Evolutionary conservation across 2,797 vertebrate species (phyloP).

Genomic region (Ceryle rudis): DNA sequence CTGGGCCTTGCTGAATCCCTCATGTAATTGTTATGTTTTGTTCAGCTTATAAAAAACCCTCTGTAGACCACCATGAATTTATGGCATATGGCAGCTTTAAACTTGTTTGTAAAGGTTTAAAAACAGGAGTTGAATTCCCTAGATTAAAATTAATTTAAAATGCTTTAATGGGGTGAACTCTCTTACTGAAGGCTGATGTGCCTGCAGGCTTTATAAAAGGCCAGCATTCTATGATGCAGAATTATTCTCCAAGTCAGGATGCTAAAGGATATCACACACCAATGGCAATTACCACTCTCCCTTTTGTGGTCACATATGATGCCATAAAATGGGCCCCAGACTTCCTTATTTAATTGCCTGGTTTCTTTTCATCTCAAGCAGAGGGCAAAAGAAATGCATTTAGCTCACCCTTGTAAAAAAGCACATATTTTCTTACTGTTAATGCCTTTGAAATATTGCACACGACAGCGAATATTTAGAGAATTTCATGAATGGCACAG

Average conservation of each 20-base stretch:
- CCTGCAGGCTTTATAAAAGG: slow-evolving; percentile 38
- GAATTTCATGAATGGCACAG: slow-evolving; percentile 29
- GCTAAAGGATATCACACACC: slow-evolving; percentile 39
- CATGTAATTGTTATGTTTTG: background rate
- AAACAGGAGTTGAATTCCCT: slow-evolving; percentile 33
- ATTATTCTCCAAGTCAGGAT: slow-evolving; percentile 19
- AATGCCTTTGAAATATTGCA: slow-evolving; percentile 41
- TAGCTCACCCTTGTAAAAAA: slow-evolving; percentile 14
- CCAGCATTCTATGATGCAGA: background rate
- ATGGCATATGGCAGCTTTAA: slow-evolving; percentile 23
- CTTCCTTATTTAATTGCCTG: slow-evolving; percentile 18
- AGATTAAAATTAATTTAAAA: slow-evolving; percentile 55
- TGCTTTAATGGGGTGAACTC: background rate
- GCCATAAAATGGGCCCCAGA: slow-evolving; percentile 27
- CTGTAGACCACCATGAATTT: slow-evolving; percentile 2
- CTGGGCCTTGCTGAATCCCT: slow-evolving; percentile 5
- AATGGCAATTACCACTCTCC: background rate
- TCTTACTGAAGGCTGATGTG: slow-evolving; percentile 17
- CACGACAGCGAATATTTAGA: slow-evolving; percentile 23
- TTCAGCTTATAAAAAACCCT: background rate
- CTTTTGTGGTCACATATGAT: background rate
- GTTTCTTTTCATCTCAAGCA: slow-evolving; percentile 37
- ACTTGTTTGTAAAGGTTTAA: slow-evolving; percentile 38
- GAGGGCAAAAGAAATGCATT: slow-evolving; percentile 10
- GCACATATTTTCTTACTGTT: slow-evolving; percentile 8